phyloP scores from a whole-genome alignment of 2,888 invertebrate species.

The Pteria penguin region DNA sequence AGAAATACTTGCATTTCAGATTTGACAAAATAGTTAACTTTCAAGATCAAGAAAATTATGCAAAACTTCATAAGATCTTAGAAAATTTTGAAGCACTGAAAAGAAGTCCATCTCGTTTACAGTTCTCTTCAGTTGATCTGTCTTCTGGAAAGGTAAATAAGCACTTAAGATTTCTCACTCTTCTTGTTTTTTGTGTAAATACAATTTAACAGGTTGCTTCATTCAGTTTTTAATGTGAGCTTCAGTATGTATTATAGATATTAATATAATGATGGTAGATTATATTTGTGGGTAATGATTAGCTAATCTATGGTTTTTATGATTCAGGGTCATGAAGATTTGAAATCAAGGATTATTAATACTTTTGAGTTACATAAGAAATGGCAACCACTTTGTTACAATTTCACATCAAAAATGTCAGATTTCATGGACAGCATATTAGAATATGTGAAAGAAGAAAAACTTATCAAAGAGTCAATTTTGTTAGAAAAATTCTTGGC shows the following conservation, averaged over 20 bases:
- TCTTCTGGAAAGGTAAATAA: slow-evolving; percentile 46
- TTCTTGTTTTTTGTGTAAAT: no score
- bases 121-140: slow-evolving; percentile 49
- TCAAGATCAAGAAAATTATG: slow-evolving; percentile 62
- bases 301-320: no score
- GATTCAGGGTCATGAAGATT: neutral
- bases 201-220: no score
- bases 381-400: neutral
- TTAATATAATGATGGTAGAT: neutral
- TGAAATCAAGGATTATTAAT: neutral
- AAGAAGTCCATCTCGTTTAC: slow-evolving; percentile 45
- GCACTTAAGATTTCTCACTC: no score
- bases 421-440: neutral
- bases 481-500: no score
- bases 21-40: no score
- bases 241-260: neutral
- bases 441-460: neutral
- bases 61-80: slow-evolving; percentile 53
- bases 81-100: slow-evolving; percentile 52
- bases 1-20: no score
- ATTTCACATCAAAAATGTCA: neutral
- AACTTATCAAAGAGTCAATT: neutral
- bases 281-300: no score
- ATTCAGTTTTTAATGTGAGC: no score
- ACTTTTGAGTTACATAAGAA: neutral